Percentiles rank a stretch among this genome's conserved stretches.
Conservation (phyloP, 2,113 vertebrate genomes). For the Melanerpes formicivorus region DNA sequence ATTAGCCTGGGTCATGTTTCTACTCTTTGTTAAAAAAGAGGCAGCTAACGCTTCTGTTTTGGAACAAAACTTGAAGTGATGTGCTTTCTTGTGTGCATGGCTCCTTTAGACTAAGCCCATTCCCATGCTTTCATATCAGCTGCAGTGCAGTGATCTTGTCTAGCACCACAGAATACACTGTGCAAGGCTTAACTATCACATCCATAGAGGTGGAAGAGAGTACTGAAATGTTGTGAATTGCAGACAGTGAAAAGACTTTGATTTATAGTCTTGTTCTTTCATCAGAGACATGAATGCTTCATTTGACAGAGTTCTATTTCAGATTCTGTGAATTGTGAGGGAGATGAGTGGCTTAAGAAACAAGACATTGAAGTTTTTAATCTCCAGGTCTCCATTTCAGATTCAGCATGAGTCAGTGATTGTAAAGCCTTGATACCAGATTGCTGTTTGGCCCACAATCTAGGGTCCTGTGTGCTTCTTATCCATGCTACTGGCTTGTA, state of each 20-base stretch:
- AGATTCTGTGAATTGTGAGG: conserved; percentile 9
- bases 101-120: not conserved
- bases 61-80: accelerated
- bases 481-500: not conserved
- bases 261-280: conserved; percentile 38
- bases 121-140: not conserved
- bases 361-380: not conserved
- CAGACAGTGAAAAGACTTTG: not conserved
- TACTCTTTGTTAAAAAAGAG: not conserved
- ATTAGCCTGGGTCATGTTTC: not conserved
- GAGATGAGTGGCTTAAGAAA: not conserved
- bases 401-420: not conserved
- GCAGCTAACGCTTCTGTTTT: not conserved
- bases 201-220: not conserved
- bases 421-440: not conserved
- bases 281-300: not conserved
- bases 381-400: not conserved
- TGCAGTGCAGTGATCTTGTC: not conserved
- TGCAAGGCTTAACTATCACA: not conserved
- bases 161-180: not conserved
- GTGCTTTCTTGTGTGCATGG: not conserved
- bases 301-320: conserved; percentile 37
- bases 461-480: not conserved
- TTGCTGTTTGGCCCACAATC: not conserved
- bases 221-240: conserved; percentile 23